These are phyloP conservation scores for Phaonia tiefii DNA, from an alignment of 2,888 invertebrate genomes.

Conservation along the genomic window DNA sequence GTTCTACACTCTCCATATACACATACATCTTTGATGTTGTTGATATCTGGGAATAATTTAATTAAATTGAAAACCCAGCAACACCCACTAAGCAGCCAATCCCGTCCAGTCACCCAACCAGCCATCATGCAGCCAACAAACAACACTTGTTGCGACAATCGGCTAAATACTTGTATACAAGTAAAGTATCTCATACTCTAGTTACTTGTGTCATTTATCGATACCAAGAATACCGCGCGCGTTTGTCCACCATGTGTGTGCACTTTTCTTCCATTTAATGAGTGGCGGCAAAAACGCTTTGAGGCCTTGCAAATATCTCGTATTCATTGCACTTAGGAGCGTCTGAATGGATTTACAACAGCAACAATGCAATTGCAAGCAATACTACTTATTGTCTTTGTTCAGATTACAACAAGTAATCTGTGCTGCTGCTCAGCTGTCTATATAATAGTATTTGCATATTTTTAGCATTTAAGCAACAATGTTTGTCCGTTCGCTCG, in stretches of 20 bases:
- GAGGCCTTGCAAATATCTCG: neutral
- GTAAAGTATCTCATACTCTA: neutral
- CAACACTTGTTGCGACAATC: conserved; percentile 12
- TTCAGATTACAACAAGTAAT: conserved; percentile 18
- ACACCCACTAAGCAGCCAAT: neutral
- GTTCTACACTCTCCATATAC: neutral
- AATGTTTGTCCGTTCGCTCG: too few species aligned
- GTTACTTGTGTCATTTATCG: conserved; percentile 16
- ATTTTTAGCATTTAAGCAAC: neutral
- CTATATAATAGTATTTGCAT: conserved; percentile 1
- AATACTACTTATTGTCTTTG: conserved; percentile 6
- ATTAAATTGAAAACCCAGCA: conserved; percentile 10
- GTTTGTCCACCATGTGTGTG: neutral
- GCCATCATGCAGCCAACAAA: too few species aligned
- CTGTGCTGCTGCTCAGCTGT: neutral
- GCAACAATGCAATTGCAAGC: neutral
- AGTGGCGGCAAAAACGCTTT: conserved; percentile 14
- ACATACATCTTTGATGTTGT: neutral
- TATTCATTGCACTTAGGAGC: neutral
- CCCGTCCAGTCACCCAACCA: neutral
- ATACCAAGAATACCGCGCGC: neutral
- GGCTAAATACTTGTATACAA: neutral
- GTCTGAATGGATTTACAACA: too few species aligned
- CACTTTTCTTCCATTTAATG: neutral
- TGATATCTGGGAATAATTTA: conserved; percentile 11